Conservation (phyloP, 2,797 vertebrate species). For the Masticophis lateralis region DNA sequence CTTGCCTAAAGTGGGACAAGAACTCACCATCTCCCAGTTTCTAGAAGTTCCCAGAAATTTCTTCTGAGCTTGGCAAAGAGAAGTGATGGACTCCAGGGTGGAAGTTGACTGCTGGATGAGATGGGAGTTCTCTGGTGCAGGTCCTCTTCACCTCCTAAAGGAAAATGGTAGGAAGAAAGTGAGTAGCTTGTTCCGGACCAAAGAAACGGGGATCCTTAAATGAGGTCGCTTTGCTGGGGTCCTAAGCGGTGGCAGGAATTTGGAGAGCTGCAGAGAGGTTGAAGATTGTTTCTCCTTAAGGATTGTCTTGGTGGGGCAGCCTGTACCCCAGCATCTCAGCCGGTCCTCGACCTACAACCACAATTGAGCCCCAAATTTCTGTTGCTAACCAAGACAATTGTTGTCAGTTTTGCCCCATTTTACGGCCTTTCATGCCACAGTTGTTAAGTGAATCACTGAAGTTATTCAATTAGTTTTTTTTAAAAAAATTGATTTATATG, state of each 20-base stretch:
- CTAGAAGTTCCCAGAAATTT: neutral
- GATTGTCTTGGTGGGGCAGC: neutral
- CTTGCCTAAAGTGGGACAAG: neutral
- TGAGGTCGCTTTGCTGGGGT: neutral
- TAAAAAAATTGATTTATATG: too few relatives aligned
- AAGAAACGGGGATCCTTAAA: neutral
- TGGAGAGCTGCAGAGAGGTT: neutral
- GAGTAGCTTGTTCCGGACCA: neutral
- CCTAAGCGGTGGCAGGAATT: neutral
- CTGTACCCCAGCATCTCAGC: neutral
- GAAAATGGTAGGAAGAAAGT: neutral
- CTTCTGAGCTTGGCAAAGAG: neutral
- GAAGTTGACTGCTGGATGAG: neutral
- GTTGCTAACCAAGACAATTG: neutral
- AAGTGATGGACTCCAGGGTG: neutral
- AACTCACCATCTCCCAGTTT: neutral
- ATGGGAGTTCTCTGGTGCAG: neutral
- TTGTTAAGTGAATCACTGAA: neutral
- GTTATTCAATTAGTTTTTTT: neutral
- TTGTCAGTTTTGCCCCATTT: neutral
- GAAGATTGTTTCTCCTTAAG: neutral
- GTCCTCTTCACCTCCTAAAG: neutral
- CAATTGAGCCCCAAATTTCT: neutral
- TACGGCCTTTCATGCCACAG: neutral
- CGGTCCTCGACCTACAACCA: neutral